Percentiles rank a stretch among this genome's conserved stretches.
Evolutionary conservation across 1,140 invertebrate genomes (phyloP).

Genomic region (Sesamia nonagrioides): DNA sequence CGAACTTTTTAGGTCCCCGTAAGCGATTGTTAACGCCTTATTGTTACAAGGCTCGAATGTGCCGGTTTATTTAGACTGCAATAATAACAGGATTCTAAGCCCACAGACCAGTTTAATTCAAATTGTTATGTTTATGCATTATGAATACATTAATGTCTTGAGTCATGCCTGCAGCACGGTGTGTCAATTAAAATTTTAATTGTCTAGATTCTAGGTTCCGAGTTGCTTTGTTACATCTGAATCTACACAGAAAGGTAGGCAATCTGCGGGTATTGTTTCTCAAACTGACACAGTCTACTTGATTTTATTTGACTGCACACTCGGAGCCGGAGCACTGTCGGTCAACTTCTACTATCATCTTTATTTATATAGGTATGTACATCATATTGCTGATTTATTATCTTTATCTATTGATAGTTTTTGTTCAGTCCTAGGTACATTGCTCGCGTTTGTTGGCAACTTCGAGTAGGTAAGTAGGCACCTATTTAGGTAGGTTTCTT

Average conservation of each 20-base stretch:
- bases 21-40: slow-evolving; percentile 82
- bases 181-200: slow-evolving; percentile 41
- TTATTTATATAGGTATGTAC: too few species aligned
- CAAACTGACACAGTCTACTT: not conserved
- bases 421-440: too few species aligned
- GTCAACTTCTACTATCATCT: too few species aligned
- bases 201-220: slow-evolving; percentile 6
- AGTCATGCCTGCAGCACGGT: slow-evolving; percentile 22
- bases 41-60: slow-evolving; percentile 73
- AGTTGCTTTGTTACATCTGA: not conserved
- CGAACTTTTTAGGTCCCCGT: slow-evolving; percentile 81
- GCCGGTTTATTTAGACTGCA: slow-evolving; percentile 77
- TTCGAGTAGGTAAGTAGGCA: too few species aligned
- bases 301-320: not conserved
- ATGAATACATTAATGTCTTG: slow-evolving; percentile 34
- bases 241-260: not conserved
- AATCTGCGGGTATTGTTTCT: not conserved
- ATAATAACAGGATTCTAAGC: slow-evolving; percentile 71
- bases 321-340: not conserved
- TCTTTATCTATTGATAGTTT: too few species aligned
- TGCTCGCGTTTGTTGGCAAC: too few species aligned
- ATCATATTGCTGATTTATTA: too few species aligned
- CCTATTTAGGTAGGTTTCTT: too few species aligned
- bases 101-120: slow-evolving; percentile 47
- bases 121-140: slow-evolving; percentile 41